Base-by-base conservation (phyloP, 1,140 invertebrate species). In the Hetaerina americana region DNA sequence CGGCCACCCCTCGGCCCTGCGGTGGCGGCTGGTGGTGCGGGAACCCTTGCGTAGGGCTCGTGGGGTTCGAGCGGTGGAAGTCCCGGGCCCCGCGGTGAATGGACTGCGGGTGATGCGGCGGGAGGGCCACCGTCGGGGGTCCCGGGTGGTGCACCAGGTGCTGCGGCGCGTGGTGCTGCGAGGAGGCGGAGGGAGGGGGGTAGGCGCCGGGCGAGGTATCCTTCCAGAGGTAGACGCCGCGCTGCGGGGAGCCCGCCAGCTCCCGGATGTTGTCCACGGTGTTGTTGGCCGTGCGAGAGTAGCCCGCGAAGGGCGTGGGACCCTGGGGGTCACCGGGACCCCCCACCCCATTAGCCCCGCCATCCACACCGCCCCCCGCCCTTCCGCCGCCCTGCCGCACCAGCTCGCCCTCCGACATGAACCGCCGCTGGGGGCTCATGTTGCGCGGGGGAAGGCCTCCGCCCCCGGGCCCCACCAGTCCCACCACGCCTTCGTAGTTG, bases 141-240 rank as follows among this genome's bases (percentile, higher is more conserved):
- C 75, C 74, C 28, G 78, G 78, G 74, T 80, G 57, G 70, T 83
- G 73, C 77, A 78, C 76, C 79, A 78, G 29, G 72, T 77, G 76
- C 15, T 68, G 67, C 12, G 12, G 12, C 49, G 22, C 49, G 24
- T 68, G 27, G 25, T 75, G 75, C 67, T 75, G 72, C 71, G 28
- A 69, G 66, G 27, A 68, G 24, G 67, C 18, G 28, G 15, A 25
- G 66, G 66, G n/a, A 12, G 49, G 49, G 26, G 70, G 66, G 71
- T 78, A 83, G 78, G 75, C 74, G 66, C 79, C 78, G 0, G 81
- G 80, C 31, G 90, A 90, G 25, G 87, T 89, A 78, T 93, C 91
- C 77, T 92, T 92, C 91, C 91, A 93, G 80, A 88, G 88, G 79
- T 93, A 93, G 57, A 91, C 88, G 71, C 91, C 90, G 26, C 90